These are phyloP conservation scores for Caracal caracal DNA, from an alignment of 2,113 vertebrate genomes.

Conservation along the genomic window DNA sequence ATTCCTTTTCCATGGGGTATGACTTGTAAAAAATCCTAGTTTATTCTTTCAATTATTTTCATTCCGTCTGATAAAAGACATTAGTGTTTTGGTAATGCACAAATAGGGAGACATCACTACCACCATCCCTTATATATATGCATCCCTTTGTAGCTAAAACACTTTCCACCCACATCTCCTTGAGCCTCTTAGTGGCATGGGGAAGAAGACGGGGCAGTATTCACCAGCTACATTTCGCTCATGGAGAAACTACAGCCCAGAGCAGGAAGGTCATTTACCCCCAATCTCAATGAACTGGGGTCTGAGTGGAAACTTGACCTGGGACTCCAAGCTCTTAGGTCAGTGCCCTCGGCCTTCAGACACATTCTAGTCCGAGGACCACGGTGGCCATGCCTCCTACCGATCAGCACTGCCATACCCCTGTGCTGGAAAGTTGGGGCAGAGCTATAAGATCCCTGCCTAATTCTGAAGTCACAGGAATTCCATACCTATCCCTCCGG, in stretches of 20 bases:
- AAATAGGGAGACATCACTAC: not conserved
- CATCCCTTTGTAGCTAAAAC: not conserved
- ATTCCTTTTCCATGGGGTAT: not conserved
- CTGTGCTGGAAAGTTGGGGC: not conserved
- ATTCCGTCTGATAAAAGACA: not conserved
- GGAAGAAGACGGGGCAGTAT: not conserved
- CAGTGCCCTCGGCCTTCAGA: not conserved
- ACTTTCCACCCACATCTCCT: not conserved
- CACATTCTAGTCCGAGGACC: too few relatives aligned
- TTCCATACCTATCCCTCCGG: not conserved
- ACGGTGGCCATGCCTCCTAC: fast-evolving
- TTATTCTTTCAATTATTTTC: not conserved
- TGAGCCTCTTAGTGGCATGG: not conserved
- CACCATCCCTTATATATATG: not conserved
- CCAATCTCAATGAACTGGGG: not conserved
- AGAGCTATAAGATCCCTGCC: not conserved
- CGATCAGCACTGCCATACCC: not conserved
- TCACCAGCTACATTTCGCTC: not conserved
- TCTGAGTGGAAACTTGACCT: not conserved
- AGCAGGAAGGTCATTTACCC: not conserved
- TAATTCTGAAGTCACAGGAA: not conserved
- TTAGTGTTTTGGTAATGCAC: not conserved
- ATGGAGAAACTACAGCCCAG: not conserved
- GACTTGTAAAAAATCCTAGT: not conserved
- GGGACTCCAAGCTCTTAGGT: not conserved